Evolutionary conservation across 2,888 invertebrate genomes (phyloP), one percentile per base, ranked within the genome.

Genomic region (Bombyx huttoni): DNA sequence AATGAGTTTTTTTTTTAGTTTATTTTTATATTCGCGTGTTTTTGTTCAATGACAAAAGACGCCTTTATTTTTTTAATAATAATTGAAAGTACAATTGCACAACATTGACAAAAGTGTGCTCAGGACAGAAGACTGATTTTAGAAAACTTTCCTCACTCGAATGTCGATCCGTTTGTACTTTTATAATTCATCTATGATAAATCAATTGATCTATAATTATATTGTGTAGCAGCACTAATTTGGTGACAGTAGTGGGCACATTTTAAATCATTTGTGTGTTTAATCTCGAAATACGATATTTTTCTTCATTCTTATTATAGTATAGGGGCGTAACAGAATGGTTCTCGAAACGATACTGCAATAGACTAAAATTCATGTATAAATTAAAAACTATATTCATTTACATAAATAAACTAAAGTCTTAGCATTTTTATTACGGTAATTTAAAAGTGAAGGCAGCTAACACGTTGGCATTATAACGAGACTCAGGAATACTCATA

Each of bases 101-200:
- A 40, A 40, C 40, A 40, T 40, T 40, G 40, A 40, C 40, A 61
- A n/a, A n/a, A 60, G 73, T 67, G 81, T 77, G 85, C 84, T 85
- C 83, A 81, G 79, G 68, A 71, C 78, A 70, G 72, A 86, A 87
- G 87, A 87, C 87, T 87, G 87, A 86, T 83, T 82, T 78, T 76
- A 68, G 65, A 73, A 73, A 12, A 3, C 40, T 40, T 10, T 8
- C 12, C 12, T 40, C 40, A 5, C 24, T 24, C 24, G 24, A 24
- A 24, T 24, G 5, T 24, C 24, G 24, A 24, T 40, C 40, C 40
- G 40, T 40, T 40, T 7, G 3, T 8, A 3, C 24, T 24, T 40
- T 40, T 10, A 12, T 40, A 9, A 40, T 40, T 40, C 12, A 12
- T n/a, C n/a, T n/a, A n/a, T n/a, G n/a, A n/a, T 3, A 40, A 1